Base-by-base conservation (phyloP, 2,888 invertebrate genomes). In the Folsomia candida region DNA sequence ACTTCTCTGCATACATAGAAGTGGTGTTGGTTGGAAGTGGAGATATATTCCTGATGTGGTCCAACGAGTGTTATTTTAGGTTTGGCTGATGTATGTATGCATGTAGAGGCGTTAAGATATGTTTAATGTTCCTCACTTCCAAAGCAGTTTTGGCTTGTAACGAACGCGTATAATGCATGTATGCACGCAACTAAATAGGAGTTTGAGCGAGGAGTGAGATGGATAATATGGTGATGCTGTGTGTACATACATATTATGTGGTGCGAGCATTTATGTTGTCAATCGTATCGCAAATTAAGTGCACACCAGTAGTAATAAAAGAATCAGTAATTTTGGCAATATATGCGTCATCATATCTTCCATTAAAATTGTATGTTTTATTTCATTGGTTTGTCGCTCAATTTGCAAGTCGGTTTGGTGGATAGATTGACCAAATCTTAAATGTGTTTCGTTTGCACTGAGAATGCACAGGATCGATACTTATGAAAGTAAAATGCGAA, bases 281-380 rank as follows among this genome's bases (percentile, higher is more conserved):
- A 70, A 66, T 70, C 70, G 67, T 70, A 70, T 70, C 70, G 61
- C 66, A 70, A 70, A 70, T 70, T 70, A 70, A 70, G 70, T 70
- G 67, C 70, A 65, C 62, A 64, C 51, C 51, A 70, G 51, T 60
- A 65, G 59, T 67, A n/a, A 64, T 29, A 57, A 69, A 58, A 57
- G 51, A 37, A 67, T 70, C 70, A 70, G 70, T 66, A 61, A 61
- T 70, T 70, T 63, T 59, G 37, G 47, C 61, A 65, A 70, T 70
- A 51, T 61, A 61, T 70, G 65, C 72, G 70, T 75, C 72, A 72
- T 75, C 61, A 61, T 28, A 61, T 61, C 61, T 2, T 27, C 28
- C 29, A 29, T 29, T 61, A 61, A 61, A 61, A 54, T 20, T 54
- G 6, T 20, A 54, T n/a, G 54, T 54, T 37, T 37, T 37, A 9